A percentile compares a stretch with the other conserved stretches of the same genome.
phyloP scores from a whole-genome alignment of 2,888 invertebrate genomes.

The Drepana falcataria region DNA sequence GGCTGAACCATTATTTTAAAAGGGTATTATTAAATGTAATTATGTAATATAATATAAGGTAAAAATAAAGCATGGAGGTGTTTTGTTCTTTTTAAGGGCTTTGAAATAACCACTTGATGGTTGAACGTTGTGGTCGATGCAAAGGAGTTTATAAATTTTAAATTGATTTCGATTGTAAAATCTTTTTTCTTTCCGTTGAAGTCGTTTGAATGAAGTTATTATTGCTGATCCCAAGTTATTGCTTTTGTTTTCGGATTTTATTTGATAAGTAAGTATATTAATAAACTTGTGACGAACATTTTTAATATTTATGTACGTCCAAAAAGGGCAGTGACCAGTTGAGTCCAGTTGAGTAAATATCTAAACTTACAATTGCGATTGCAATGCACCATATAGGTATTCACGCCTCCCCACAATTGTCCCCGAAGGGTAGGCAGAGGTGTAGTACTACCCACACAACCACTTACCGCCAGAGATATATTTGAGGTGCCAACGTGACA shows the following conservation, averaged over 20 bases:
- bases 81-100: slow-evolving; percentile 38
- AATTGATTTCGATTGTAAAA: slow-evolving; percentile 39
- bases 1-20: slow-evolving; percentile 33
- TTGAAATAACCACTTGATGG: slow-evolving; percentile 33
- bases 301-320: too few relatives aligned
- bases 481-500: too few relatives aligned
- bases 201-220: slow-evolving; percentile 39
- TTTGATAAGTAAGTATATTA: too few relatives aligned
- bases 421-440: too few relatives aligned
- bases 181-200: slow-evolving; percentile 25
- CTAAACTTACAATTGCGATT: too few relatives aligned
- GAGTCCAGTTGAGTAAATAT: too few relatives aligned
- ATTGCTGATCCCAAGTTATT: slow-evolving; percentile 13
- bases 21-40: slow-evolving; percentile 47
- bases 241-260: background rate
- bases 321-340: too few relatives aligned
- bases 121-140: slow-evolving; percentile 36
- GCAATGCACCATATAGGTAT: too few relatives aligned
- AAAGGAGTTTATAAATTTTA: slow-evolving; percentile 42
- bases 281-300: too few relatives aligned
- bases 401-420: too few relatives aligned
- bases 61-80: slow-evolving; percentile 40
- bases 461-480: too few relatives aligned
- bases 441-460: too few relatives aligned
- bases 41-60: slow-evolving; percentile 31